These are phyloP conservation scores for Rhogogaster chlorosoma DNA, from an alignment of 2,888 invertebrate genomes.

Conservation along the genomic window DNA sequence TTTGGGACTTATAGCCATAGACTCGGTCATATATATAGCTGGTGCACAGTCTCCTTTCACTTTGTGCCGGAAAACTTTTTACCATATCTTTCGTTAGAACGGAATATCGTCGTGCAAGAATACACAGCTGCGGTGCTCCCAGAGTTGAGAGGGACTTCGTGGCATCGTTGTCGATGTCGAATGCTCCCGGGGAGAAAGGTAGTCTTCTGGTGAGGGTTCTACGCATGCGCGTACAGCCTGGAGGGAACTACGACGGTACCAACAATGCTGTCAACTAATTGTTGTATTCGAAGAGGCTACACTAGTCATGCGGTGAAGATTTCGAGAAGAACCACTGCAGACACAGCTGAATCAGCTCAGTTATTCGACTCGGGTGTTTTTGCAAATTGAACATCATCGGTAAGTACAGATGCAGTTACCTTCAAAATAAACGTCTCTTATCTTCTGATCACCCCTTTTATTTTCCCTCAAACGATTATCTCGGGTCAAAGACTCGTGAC, in stretches of 20 bases:
- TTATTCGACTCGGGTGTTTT: constrained; percentile 13
- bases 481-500: neutral
- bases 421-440: neutral
- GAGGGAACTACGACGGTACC: constrained; percentile 38
- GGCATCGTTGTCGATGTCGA: constrained; percentile 26
- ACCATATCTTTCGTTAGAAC: constrained; percentile 38
- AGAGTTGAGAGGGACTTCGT: constrained; percentile 41
- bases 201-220: constrained; percentile 5
- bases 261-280: constrained; percentile 51
- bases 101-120: constrained; percentile 35
- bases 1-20: neutral
- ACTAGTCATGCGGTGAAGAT: constrained; percentile 49
- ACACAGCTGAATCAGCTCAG: constrained; percentile 11
- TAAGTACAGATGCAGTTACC: constrained; percentile 24
- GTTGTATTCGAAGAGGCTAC: constrained; percentile 46
- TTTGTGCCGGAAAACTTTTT: constrained; percentile 38
- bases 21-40: neutral
- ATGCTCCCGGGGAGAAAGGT: constrained; percentile 44
- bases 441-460: neutral
- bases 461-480: neutral
- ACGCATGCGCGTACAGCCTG: constrained; percentile 46
- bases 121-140: neutral
- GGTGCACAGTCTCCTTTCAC: constrained; percentile 41
- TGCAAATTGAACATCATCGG: constrained; percentile 31
- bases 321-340: constrained; percentile 43